These are phyloP conservation scores for Mareca penelope DNA, from an alignment of 2,797 vertebrate genomes.

Conservation along the genomic window DNA sequence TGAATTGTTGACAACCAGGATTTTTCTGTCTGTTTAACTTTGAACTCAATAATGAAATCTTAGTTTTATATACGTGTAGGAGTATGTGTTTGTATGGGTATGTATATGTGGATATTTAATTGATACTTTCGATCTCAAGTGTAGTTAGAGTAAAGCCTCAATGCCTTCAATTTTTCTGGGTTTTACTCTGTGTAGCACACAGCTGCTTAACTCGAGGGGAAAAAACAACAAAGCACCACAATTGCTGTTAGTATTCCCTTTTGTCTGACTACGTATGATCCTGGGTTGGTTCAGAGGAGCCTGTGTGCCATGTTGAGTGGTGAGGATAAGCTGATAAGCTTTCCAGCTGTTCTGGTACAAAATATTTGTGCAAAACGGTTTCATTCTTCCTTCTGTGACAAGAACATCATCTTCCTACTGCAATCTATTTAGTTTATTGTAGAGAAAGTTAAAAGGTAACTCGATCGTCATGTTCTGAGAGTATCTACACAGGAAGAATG, in stretches of 20 bases:
- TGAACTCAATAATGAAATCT: neutral
- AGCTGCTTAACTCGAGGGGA: neutral
- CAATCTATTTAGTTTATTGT: neutral
- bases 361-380: slow-evolving; percentile 26
- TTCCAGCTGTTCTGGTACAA: slow-evolving; percentile 20
- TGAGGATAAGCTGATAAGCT: neutral
- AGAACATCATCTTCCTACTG: neutral
- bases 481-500: neutral
- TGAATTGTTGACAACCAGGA: neutral
- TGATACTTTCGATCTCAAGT: neutral
- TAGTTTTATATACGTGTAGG: neutral
- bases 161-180: neutral
- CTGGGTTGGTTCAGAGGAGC: neutral
- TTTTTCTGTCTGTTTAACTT: neutral
- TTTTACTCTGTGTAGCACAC: neutral
- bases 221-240: neutral
- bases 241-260: neutral
- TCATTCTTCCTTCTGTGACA: neutral
- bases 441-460: neutral
- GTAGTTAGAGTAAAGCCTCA: neutral
- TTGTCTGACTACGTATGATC: neutral
- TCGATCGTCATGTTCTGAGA: neutral
- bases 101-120: neutral
- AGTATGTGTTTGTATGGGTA: neutral
- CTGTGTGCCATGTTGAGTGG: neutral